Evolutionary conservation across 2,888 invertebrate genomes (phyloP), one percentile per base, ranked within the genome.

Genomic region (Elegia similella): DNA sequence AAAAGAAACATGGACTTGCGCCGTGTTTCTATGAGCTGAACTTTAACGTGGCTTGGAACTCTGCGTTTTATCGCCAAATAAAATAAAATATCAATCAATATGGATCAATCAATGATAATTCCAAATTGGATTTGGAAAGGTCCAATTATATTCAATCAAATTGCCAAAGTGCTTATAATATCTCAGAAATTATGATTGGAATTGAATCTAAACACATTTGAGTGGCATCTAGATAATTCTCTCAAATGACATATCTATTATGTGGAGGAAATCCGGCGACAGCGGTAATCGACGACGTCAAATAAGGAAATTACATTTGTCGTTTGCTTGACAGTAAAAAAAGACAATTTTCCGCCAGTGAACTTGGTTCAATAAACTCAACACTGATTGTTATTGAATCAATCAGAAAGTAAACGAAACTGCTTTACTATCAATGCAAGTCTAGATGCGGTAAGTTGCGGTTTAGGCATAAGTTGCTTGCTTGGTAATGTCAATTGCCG

Each of bases 251-350:
- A 42, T 48, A 47, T 34, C 47, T 23, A 47, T 55, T 55, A 47
- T 30, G 13, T 38, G 32, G n/a, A 55, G 44, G 52, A 52, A 52
- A 52, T 52, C 52, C 44, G 17, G 15, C 16, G 55, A 47, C 47
- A 48, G 46, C 46, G n/a, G 38, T 55, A 55, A 50, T 48, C 56
- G 56, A 48, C 42, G 38, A 47, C 42, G 42, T 48, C 42, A 42
- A 47, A 52, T 52, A 52, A 56, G 48, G 56, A 56, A 56, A 56
- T 56, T 56, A 50, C 56, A 48, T 56, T 56, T 47, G 56, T 38
- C 56, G 48, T 29, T 52, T 56, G 42, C 48, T 48, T 56, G 56
- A 56, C 48, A 48, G 32, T 34, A 12, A 48, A 48, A 29, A 15
- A 42, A 7, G 29, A 15, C 42, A 42, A 48, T 48, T 48, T 48